Conservation (phyloP, 2,113 vertebrate species). For the Tachuris rubrigastra region DNA sequence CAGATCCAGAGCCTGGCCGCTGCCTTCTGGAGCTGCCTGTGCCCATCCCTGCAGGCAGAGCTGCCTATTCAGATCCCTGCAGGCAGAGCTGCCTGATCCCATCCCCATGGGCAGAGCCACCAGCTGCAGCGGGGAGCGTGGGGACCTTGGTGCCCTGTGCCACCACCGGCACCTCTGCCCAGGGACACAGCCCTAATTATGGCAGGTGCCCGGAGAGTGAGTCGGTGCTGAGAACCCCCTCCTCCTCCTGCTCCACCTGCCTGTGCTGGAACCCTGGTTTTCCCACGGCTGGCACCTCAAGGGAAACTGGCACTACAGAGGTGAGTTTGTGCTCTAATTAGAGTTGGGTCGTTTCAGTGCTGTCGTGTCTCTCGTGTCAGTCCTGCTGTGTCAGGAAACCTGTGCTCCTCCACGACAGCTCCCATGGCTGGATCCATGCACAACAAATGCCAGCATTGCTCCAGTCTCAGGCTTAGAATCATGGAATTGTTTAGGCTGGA, state of each 20-base stretch:
- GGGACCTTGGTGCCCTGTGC: not conserved
- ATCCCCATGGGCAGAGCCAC: not conserved
- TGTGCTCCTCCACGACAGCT: not conserved
- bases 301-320: fast-evolving
- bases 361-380: not conserved
- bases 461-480: not conserved
- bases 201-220: not conserved
- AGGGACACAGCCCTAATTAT: not conserved
- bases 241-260: not conserved
- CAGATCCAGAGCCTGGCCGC: not conserved
- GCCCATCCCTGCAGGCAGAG: not conserved
- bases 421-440: not conserved
- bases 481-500: not conserved
- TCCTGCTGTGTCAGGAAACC: conserved; percentile 15
- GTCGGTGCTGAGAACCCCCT: not conserved
- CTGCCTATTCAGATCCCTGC: not conserved
- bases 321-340: not conserved
- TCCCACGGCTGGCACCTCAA: not conserved
- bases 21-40: not conserved
- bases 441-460: fast-evolving
- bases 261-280: not conserved
- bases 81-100: not conserved
- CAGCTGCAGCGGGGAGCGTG: fast-evolving
- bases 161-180: not conserved
- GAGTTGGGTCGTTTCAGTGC: not conserved